Percentiles rank a stretch among this genome's conserved stretches.
These are phyloP conservation scores for Bactericera cockerelli DNA, from an alignment of 1,140 invertebrate genomes.

Conservation along the genomic window DNA sequence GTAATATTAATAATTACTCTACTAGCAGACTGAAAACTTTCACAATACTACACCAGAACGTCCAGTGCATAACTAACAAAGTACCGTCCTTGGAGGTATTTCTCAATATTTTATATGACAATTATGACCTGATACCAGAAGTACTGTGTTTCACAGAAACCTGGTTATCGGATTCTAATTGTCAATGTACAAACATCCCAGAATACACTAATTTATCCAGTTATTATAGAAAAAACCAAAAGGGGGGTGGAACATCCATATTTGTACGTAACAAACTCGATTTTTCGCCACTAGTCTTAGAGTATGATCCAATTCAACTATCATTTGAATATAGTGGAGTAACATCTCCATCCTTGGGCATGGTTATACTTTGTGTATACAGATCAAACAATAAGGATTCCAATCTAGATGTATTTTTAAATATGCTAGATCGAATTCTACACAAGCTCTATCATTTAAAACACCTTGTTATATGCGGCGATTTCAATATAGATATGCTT, in stretches of 20 bases:
- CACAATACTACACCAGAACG: background rate
- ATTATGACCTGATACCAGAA: background rate
- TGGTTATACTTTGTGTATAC: background rate
- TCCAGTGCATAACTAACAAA: background rate
- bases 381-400: background rate
- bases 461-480: background rate
- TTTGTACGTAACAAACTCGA: background rate
- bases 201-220: background rate
- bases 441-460: background rate
- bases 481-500: background rate
- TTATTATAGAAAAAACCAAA: background rate
- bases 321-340: background rate
- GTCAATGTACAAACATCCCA: background rate
- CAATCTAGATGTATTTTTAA: background rate
- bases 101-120: background rate
- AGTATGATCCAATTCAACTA: background rate
- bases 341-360: background rate
- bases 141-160: background rate
- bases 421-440: background rate
- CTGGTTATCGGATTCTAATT: background rate
- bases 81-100: background rate
- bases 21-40: background rate
- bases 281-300: background rate
- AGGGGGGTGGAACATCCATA: background rate
- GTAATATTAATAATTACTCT: background rate